These are phyloP conservation scores for Cydia fagiglandana DNA, from an alignment of 1,140 invertebrate genomes.

Conservation along the genomic window DNA sequence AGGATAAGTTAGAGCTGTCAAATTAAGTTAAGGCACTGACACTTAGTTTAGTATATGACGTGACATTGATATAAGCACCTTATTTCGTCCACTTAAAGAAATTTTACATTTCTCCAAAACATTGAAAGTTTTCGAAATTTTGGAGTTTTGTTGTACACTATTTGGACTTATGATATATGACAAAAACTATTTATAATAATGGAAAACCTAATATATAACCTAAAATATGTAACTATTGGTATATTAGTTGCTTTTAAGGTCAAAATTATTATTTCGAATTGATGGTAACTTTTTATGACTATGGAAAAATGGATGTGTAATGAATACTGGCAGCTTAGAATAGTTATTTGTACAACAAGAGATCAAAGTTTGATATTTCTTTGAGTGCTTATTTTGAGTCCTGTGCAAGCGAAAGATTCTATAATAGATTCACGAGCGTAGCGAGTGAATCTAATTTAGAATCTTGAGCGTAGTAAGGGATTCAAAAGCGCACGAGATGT, in stretches of 20 bases:
- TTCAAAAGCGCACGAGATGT: too few relatives aligned
- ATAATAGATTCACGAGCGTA: too few relatives aligned
- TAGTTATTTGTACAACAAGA: too few relatives aligned
- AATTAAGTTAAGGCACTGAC: constrained; percentile 22
- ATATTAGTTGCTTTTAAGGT: constrained; percentile 25
- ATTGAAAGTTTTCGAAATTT: background rate
- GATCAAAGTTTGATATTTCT: too few relatives aligned
- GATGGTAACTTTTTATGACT: background rate
- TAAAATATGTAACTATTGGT: constrained; percentile 19
- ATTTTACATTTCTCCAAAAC: constrained; percentile 24
- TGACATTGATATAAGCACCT: constrained; percentile 26
- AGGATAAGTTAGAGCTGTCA: background rate
- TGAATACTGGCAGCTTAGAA: background rate
- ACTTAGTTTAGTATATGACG: constrained; percentile 12
- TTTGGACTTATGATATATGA: constrained; percentile 24
- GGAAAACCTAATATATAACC: constrained; percentile 29
- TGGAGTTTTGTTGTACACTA: constrained; percentile 16
- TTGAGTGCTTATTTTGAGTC: too few relatives aligned
- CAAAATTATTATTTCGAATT: constrained; percentile 25
- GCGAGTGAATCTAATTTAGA: too few relatives aligned
- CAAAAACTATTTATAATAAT: constrained; percentile 27
- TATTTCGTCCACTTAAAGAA: constrained; percentile 23
- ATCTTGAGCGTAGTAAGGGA: too few relatives aligned
- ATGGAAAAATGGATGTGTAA: background rate
- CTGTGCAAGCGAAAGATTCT: too few relatives aligned